Evolutionary conservation across 1,140 invertebrate species (phyloP), one percentile per base, ranked within the genome.

Genomic region (Nasonia longicornis): DNA sequence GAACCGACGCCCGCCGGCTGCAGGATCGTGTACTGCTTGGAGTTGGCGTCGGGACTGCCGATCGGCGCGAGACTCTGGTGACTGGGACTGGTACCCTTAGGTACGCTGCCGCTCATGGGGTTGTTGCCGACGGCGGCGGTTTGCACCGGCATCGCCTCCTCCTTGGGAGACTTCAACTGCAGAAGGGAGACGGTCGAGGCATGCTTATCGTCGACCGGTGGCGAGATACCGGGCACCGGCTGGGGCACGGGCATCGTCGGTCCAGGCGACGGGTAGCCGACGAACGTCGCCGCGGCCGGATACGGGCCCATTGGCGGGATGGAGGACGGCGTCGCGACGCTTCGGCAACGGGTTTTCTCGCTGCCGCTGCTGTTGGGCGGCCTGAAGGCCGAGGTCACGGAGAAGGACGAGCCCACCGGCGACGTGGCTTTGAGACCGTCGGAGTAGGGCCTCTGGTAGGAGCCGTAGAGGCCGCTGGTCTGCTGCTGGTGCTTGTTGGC

Each of bases 1-100:
- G 95, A 96, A 3, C 95, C 94, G 0, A 93, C 92, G 20, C 94
- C 94, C 11, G 95, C 95, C 1, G 95, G 95, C 86, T 96, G 96
- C 22, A 96, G 90, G 73, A 96, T 95, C 20, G 95, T 96, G 85
- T 96, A 96, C 85, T 96, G 95, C 89, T 96, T 93, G 52, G 87
- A 86, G 64, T 87, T 89, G 2, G 89, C 88, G 79, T 93, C 93
- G 0, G 93, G 93, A 29, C 92, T 93, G 29, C 90, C 90, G 0
- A 91, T 89, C 20, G 91, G 88, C 6, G 88, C 66, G 1, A 76
- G 29, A 16, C 31, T 31, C 16, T 42, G 52, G 38, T 42, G 38
- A 52, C 22, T 75, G 74, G 79, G 67, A 78, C 64, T 80, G 0
- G 85, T 85, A 31, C 74, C 66, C 3, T 16, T 42, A 7, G 16